Percentiles rank a stretch among this genome's conserved stretches.
These are phyloP conservation scores for Danio kyathit DNA, from an alignment of 2,797 vertebrate species.

Conservation along the genomic window DNA sequence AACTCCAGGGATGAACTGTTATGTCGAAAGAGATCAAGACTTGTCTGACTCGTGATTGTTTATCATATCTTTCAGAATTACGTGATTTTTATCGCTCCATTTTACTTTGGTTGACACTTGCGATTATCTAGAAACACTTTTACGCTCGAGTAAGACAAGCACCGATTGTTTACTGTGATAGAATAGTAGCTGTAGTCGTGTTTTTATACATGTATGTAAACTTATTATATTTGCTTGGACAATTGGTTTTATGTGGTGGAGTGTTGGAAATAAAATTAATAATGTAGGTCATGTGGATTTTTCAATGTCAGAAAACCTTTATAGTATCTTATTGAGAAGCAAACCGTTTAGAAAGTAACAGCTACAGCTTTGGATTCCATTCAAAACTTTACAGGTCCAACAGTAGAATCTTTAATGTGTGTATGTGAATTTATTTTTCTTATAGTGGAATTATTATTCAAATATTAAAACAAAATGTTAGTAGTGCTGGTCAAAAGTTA, in stretches of 20 bases:
- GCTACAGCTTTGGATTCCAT: too few species aligned
- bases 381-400: too few species aligned
- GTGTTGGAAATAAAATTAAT: background rate
- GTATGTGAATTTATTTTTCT: too few species aligned
- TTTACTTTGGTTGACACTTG: background rate
- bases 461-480: too few species aligned
- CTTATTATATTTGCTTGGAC: background rate
- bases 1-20: background rate
- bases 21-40: slow-evolving; percentile 12
- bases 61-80: slow-evolving; percentile 1
- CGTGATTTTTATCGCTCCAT: background rate
- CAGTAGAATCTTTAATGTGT: too few species aligned
- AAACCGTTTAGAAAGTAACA: too few species aligned
- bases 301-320: too few species aligned
- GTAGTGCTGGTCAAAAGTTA: too few species aligned
- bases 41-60: background rate
- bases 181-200: background rate
- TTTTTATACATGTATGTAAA: background rate
- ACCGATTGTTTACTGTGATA: background rate
- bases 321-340: too few species aligned
- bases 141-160: background rate
- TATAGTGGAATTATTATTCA: too few species aligned
- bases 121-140: background rate
- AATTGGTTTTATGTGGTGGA: background rate
- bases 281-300: too few species aligned